Conservation (phyloP, 2,113 vertebrate genomes). For the Carassius gibelio region DNA sequence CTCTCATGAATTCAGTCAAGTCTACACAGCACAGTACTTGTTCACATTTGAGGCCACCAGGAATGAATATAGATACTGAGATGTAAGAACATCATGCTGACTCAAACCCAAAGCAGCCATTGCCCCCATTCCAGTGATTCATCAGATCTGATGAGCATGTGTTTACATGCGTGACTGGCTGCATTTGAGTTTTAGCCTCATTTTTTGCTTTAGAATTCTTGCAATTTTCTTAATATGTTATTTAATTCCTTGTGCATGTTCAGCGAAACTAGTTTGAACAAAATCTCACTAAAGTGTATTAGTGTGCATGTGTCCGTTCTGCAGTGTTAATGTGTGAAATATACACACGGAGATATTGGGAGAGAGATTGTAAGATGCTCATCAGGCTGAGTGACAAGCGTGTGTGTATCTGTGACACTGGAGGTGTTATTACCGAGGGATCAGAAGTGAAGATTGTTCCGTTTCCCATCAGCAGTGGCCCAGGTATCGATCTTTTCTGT, state of each 20-base stretch:
- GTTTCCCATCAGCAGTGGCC: slow-evolving; percentile 56
- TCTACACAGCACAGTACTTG: slow-evolving; percentile 15
- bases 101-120: slow-evolving; percentile 8
- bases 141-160: slow-evolving; percentile 26
- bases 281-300: background rate
- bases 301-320: background rate
- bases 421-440: slow-evolving; percentile 62
- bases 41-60: background rate
- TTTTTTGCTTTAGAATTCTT: background rate
- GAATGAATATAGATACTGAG: slow-evolving; percentile 20
- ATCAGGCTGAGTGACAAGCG: slow-evolving; percentile 34
- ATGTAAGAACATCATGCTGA: slow-evolving; percentile 6
- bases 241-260: background rate
- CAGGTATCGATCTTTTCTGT: slow-evolving; percentile 65
- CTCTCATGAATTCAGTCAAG: slow-evolving; percentile 35
- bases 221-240: background rate
- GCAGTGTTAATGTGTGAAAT: background rate
- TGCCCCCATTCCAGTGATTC: slow-evolving; percentile 8
- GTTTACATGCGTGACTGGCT: background rate
- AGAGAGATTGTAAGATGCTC: slow-evolving; percentile 23
- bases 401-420: slow-evolving; percentile 23
- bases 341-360: background rate
- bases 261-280: background rate
- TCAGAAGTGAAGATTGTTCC: slow-evolving; percentile 64
- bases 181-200: background rate